Base-by-base conservation (phyloP, 2,113 vertebrate species). In the Salminus brasiliensis region DNA sequence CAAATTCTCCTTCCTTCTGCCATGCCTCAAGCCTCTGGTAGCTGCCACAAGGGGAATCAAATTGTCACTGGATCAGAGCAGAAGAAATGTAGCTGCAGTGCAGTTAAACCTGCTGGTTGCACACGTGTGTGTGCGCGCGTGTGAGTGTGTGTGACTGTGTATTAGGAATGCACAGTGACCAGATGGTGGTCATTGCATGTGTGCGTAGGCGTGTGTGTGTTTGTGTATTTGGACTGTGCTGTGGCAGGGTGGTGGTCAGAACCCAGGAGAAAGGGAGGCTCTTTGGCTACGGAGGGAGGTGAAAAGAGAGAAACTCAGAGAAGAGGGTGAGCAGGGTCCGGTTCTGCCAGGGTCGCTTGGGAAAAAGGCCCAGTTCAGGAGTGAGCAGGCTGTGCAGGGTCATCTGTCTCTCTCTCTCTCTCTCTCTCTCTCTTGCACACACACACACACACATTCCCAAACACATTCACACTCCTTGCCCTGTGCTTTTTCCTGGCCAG, bases 401-500 rank as follows among this genome's bases (percentile, higher is more conserved):
- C 49, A 45, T 72, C 74, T 71, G 12, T 76, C 49, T 71, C 36
- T n/a, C n/a, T n/a, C n/a, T n/a, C n/a, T n/a, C n/a, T n/a, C n/a
- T n/a, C 70, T 39, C 70, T 53, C 47, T 18, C 87, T 85, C 89
- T 88, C 85, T 88, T 88, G 86, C 86, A 83, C 85, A 45, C 65
- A 78, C 60, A 34, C 67, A 34, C 84, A 89, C 89, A 87, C 87
- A 84, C 84, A 73, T n/a, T 27, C 52, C 18, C 43, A 52, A 52
- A 72, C 69, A 55, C 49, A 59, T 43, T 57, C 49, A 72, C 77
- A 67, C 84, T 79, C 77, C 86, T 87, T 88, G 83, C 86, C 68
- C 87, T 87, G 81, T 85, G 83, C 86, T 87, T 92, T 92, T 93
- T 93, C 91, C 92, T 93, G 91, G 91, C 93, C 71, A 74, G 80